Evolutionary conservation across 2,888 invertebrate species (phyloP), one percentile per base, ranked within the genome.

Genomic region (Hydriomena furcata): DNA sequence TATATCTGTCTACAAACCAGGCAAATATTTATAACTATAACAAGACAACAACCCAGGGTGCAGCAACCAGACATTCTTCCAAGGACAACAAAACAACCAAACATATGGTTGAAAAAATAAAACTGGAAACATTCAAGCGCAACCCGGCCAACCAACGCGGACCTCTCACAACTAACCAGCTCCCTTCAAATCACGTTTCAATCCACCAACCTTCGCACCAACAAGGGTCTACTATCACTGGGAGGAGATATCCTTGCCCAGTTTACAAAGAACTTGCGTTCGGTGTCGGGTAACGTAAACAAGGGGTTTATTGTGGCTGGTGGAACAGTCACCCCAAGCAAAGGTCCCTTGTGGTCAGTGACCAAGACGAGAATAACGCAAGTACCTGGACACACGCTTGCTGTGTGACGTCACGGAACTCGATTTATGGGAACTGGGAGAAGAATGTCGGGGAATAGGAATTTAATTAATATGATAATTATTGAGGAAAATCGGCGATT

Each of bases 301-400:
- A 58, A 55, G 55, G 53, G 72, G 55, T 76, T 82, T 71, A 48
- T 55, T 55, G 57, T 63, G 53, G 64, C 57, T 82, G 83, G 87
- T 61, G 68, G 83, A 81, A 80, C 88, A 88, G 82, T 88, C 87
- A 89, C 86, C 88, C 82, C 84, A 77, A 76, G 84, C 68, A 82
- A 84, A 86, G 87, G 89, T 86, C 80, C 76, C 68, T 72, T 73
- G 73, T 87, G 89, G 88, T 89, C 89, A 87, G 68, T 88, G 89
- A 88, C 89, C 88, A 88, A 77, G 79, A 76, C 79, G 74, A 84
- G 86, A 86, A 38, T 86, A 46, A 81, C 76, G 71, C 73, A 71
- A 72, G 78, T 84, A 80, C 83, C 82, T 85, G 82, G 63, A 58
- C 72, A 66, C 59, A 66, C 59, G 73, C 74, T 72, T 71, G 61